phyloP scores from a whole-genome alignment of 2,888 invertebrate genomes.

The Uropetala carovei region DNA sequence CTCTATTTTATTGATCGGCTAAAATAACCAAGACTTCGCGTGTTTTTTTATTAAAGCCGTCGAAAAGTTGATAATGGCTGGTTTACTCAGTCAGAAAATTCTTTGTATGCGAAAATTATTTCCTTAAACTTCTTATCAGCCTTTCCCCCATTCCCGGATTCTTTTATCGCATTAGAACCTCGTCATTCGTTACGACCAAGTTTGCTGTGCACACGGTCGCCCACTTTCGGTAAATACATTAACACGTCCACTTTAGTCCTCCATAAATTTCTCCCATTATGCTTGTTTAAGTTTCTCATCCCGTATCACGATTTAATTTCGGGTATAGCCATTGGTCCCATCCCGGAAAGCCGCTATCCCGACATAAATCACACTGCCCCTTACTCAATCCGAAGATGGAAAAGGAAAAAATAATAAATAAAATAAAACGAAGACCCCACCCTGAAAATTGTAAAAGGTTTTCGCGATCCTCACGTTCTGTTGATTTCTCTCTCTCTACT shows the following conservation, averaged over 20 bases:
- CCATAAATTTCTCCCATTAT: not conserved
- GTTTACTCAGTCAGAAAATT: too few relatives aligned
- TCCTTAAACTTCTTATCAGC: too few relatives aligned
- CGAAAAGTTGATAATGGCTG: too few relatives aligned
- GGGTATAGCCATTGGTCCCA: not conserved
- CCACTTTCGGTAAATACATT: not conserved
- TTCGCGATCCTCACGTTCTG: not conserved
- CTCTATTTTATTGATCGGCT: too few relatives aligned
- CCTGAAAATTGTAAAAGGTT: too few relatives aligned
- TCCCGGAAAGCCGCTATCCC: not conserved
- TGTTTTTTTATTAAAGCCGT: too few relatives aligned
- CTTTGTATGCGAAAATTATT: too few relatives aligned
- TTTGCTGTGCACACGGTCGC: not conserved
- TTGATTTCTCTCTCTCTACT: not conserved
- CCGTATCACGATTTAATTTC: not conserved
- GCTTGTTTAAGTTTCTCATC: not conserved
- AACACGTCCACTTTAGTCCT: not conserved
- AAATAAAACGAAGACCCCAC: not conserved
- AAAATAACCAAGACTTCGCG: too few relatives aligned
- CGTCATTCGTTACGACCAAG: too few relatives aligned
- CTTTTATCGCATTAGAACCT: too few relatives aligned
- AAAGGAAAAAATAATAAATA: not conserved
- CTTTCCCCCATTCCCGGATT: not conserved
- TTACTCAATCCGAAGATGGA: not conserved
- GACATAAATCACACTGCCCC: not conserved